phyloP scores from a whole-genome alignment of 2,888 invertebrate genomes.

The Trichopria drosophilae region DNA sequence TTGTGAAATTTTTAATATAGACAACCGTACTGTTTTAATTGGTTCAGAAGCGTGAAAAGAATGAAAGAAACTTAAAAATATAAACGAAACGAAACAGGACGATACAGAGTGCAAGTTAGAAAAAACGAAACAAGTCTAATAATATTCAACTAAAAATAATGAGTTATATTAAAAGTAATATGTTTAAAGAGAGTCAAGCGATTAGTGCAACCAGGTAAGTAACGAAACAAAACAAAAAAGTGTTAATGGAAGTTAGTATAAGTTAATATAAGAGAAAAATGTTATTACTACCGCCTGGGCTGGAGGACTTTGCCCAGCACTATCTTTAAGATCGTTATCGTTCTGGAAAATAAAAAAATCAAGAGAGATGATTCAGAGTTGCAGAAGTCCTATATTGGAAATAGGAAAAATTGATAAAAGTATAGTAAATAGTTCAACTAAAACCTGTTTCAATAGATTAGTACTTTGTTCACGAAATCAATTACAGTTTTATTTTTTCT shows the following conservation, averaged over 20 bases:
- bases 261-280: conserved; percentile 47
- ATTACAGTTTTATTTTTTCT: conserved; percentile 17
- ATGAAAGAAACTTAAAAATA: no score
- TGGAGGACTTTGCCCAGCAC: conserved; percentile 59
- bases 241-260: conserved; percentile 23
- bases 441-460: no score
- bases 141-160: conserved; percentile 4
- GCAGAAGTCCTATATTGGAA: conserved; percentile 37
- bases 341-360: conserved; percentile 57
- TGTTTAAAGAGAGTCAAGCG: not conserved
- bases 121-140: conserved; percentile 1
- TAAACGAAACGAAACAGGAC: no score
- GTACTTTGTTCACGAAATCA: conserved; percentile 23
- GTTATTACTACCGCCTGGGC: conserved; percentile 59
- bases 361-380: conserved; percentile 55
- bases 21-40: no score
- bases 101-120: no score
- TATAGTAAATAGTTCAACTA: no score
- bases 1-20: no score
- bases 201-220: conserved; percentile 4
- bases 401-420: no score
- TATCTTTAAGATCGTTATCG: conserved; percentile 59
- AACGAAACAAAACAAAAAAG: conserved; percentile 15
- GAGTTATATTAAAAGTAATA: not conserved
- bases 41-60: no score